Conservation (phyloP, 2,797 vertebrate species). For the Takifugu ocellatus region DNA sequence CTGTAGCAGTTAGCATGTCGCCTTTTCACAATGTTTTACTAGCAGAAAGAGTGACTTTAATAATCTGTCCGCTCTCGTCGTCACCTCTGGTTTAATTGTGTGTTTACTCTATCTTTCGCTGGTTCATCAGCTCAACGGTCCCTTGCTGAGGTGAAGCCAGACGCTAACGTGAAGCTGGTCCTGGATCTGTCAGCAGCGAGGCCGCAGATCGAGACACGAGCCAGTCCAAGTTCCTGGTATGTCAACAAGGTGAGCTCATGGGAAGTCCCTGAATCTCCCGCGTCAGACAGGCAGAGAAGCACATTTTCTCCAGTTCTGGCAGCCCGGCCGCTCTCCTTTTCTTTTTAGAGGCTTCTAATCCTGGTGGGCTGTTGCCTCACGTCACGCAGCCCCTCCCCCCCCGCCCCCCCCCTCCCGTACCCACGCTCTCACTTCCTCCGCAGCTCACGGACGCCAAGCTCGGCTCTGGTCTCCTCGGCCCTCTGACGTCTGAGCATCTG, state of each 20-base stretch:
- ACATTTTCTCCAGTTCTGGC: slow-evolving; percentile 55
- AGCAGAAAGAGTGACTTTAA: too few species aligned
- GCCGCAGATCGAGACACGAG: slow-evolving; percentile 36
- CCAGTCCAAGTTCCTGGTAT: slow-evolving; percentile 55
- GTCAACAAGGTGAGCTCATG: slow-evolving; percentile 76
- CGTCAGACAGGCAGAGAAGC: slow-evolving; percentile 61
- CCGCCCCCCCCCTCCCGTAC: slow-evolving; percentile 75
- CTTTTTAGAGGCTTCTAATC: slow-evolving; percentile 99
- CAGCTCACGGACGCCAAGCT: slow-evolving; percentile 81
- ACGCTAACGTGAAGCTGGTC: slow-evolving; percentile 25
- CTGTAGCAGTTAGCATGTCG: too few species aligned
- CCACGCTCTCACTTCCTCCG: slow-evolving; percentile 88
- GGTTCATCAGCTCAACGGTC: too few species aligned
- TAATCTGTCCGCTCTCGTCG: too few species aligned
- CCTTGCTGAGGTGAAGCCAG: neutral
- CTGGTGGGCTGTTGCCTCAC: slow-evolving; percentile 85
- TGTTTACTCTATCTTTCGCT: too few species aligned
- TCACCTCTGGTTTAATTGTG: too few species aligned
- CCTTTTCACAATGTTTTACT: too few species aligned
- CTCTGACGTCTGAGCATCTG: slow-evolving; percentile 75
- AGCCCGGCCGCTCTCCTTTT: slow-evolving; percentile 55
- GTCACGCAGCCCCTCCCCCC: slow-evolving; percentile 75
- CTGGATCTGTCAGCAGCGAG: slow-evolving; percentile 22
- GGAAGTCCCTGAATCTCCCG: slow-evolving; percentile 75
- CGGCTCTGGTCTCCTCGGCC: slow-evolving; percentile 65